Evolutionary conservation across 2,113 vertebrate species (phyloP).

Genomic region (Cisticola juncidis): DNA sequence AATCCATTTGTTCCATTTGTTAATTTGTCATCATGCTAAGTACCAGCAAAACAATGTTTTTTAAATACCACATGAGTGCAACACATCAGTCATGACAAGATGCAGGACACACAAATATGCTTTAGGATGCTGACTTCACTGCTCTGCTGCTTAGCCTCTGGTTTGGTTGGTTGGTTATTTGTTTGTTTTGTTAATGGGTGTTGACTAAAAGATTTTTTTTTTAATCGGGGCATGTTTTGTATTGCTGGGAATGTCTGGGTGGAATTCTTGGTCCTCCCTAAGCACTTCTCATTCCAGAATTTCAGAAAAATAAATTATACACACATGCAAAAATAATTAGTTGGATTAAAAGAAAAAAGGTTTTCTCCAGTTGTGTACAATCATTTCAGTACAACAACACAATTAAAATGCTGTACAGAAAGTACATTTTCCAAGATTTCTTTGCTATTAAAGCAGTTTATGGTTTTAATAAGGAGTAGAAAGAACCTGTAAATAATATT

Average conservation of each 20-base stretch:
- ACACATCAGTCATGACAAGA: background rate
- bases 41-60: slow-evolving; percentile 32
- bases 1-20: slow-evolving; percentile 42
- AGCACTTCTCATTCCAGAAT: background rate
- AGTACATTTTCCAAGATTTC: background rate
- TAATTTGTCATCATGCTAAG: slow-evolving; percentile 49
- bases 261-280: background rate
- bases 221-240: background rate
- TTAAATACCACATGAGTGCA: background rate
- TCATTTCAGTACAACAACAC: background rate
- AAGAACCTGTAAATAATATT: background rate
- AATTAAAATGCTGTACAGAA: background rate
- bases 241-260: background rate
- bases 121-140: background rate
- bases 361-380: background rate
- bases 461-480: background rate
- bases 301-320: background rate
- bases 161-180: background rate
- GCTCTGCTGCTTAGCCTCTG: background rate
- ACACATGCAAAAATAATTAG: background rate
- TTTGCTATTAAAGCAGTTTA: background rate
- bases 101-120: background rate
- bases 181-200: background rate
- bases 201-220: background rate
- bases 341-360: background rate